These are phyloP conservation scores for Neoarius graeffei DNA, from an alignment of 2,113 vertebrate species.

Conservation along the genomic window DNA sequence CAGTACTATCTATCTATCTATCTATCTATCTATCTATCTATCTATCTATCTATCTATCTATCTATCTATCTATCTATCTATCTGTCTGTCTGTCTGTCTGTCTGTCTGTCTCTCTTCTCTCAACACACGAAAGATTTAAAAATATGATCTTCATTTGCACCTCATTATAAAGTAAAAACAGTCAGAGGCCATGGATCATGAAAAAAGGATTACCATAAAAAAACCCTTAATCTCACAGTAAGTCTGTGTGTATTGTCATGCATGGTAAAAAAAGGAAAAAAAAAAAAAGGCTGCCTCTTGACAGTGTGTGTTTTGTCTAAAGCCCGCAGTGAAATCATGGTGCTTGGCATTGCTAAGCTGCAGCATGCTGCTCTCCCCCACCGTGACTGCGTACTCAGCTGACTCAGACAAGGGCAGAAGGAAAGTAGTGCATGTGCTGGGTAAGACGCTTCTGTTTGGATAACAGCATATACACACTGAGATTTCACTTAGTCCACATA, in stretches of 20 bases:
- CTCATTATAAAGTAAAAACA: neutral
- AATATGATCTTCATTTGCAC: neutral
- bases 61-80: neutral
- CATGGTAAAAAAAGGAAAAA: neutral
- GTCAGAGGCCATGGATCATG: neutral
- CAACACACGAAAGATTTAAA: neutral
- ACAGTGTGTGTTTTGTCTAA: slow-evolving; percentile 43
- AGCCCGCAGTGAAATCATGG: slow-evolving; percentile 51
- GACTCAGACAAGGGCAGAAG: slow-evolving; percentile 74
- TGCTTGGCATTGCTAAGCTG: slow-evolving; percentile 44
- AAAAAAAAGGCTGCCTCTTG: neutral
- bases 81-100: neutral
- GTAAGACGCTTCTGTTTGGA: slow-evolving; percentile 68
- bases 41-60: slow-evolving; percentile 1
- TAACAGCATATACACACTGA: neutral
- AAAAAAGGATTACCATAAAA: neutral
- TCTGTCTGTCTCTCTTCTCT: neutral
- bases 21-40: slow-evolving; percentile 19
- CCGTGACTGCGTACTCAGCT: slow-evolving; percentile 39
- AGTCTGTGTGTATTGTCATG: neutral
- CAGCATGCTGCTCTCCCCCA: slow-evolving; percentile 61
- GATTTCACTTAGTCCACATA: neutral
- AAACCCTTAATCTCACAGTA: neutral
- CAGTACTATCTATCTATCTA: neutral
- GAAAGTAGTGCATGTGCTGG: slow-evolving; percentile 89